phyloP scores from a whole-genome alignment of 1,140 invertebrate species.

The Tyrophagus putrescentiae region DNA sequence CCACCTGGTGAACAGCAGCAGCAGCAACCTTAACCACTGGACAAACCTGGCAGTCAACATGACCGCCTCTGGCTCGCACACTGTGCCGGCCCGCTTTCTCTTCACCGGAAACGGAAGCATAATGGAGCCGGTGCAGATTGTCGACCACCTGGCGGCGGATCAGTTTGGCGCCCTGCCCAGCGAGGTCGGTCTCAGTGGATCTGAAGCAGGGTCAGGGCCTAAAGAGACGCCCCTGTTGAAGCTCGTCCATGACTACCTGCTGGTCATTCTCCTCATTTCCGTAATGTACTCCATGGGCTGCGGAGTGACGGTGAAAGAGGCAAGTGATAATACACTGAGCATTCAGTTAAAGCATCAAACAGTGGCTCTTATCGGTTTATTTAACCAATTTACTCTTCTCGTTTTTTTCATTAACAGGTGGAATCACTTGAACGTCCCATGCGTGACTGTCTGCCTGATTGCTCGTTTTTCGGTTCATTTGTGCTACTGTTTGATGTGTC shows the following conservation, averaged over 20 bases:
- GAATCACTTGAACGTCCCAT: too few relatives aligned
- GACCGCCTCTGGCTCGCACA: not conserved
- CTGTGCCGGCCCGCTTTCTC: not conserved
- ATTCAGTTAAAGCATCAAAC: too few relatives aligned
- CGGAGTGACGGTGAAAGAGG: constrained; percentile 28
- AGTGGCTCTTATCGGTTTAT: too few relatives aligned
- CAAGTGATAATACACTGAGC: constrained; percentile 29
- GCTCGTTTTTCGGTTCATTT: too few relatives aligned
- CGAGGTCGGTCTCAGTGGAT: not conserved
- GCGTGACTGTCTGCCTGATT: too few relatives aligned
- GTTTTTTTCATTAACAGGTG: too few relatives aligned
- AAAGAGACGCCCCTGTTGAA: constrained; percentile 27
- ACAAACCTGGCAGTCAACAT: not conserved
- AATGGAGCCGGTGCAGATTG: constrained; percentile 1
- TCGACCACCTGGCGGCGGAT: constrained; percentile 1
- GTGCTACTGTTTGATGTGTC: too few relatives aligned
- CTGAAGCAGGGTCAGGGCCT: not conserved
- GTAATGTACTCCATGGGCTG: constrained; percentile 34
- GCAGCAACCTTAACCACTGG: too few relatives aligned
- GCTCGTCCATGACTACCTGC: constrained; percentile 28
- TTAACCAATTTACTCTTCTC: too few relatives aligned
- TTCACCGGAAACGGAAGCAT: not conserved
- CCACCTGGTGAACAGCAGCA: not conserved
- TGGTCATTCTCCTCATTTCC: constrained; percentile 28
- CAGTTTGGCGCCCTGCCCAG: not conserved